Base-by-base conservation (phyloP, 2,113 vertebrate genomes). In the Perca flavescens region DNA sequence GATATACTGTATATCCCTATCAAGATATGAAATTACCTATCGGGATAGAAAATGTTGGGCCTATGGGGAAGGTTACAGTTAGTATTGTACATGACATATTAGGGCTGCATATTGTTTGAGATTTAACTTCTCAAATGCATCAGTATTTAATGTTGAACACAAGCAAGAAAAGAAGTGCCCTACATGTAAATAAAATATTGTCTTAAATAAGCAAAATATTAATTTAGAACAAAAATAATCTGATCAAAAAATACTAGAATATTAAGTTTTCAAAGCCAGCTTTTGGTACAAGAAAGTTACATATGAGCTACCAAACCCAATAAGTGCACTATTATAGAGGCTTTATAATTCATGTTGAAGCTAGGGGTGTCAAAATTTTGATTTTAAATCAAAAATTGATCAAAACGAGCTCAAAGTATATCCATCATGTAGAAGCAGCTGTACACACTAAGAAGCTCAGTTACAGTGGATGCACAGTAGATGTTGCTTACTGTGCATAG, bases 401-500 rank as follows among this genome's bases (percentile, higher is more conserved):
- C n/a, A n/a, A n/a, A n/a, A n/a, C n/a, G n/a, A n/a, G n/a, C n/a
- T n/a, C n/a, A 25, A 34, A 34, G 34, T 52, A 10, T 28, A 70
- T 87, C 52, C 31, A 73, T 87, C 75, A 61, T 19, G 65, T 10
- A 28, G 12, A 34, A 13, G 43, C 25, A 34, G 67, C 63, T 8
- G 25, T 1, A 0, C 9, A 54, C 3, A 46, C 40, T 40, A 1
- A 63, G 9, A 58, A 4, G 36, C 49, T 70, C 60, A 31, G 25
- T 40, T 66, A 66, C 43, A 57, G 22, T 34, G 12, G 7, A 74
- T 34, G 3, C 28, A 28, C 0, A 50, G 61, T 57, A 28, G 16
- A 66, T 58, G 60, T 15, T 74, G 50, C 72, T 80, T 68, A 71
- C 63, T 19, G 52, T 28, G 53, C 80, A 86, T 49, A 73, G 31